Conservation (phyloP, 2,888 invertebrate species). For the Lamellibrachia satsuma region DNA sequence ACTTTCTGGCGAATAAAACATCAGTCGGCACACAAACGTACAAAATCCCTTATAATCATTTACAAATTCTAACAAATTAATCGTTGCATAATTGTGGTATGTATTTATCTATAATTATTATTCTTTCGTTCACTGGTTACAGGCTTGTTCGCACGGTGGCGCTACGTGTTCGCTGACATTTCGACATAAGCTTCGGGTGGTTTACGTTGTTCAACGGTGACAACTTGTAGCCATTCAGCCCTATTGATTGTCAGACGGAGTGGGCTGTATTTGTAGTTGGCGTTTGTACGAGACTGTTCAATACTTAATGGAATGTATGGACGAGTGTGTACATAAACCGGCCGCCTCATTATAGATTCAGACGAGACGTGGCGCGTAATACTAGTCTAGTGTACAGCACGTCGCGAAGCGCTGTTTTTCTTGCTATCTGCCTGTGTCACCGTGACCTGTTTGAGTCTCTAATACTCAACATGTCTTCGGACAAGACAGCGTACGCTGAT, state of each 20-base stretch:
- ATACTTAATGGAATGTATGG: neutral
- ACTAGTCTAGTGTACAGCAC: neutral
- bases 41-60: neutral
- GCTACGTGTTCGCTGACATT: neutral
- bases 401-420: neutral
- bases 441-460: neutral
- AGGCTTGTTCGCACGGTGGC: neutral
- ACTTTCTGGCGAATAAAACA: no score
- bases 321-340: conserved; percentile 6
- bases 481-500: neutral
- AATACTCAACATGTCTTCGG: neutral
- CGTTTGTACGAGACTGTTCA: neutral
- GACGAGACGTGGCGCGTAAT: neutral
- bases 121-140: neutral
- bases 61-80: neutral
- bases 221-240: neutral
- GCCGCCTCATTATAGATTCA: neutral
- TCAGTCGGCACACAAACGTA: neutral
- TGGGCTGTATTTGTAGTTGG: neutral
- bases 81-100: neutral
- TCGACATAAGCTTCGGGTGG: neutral
- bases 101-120: neutral
- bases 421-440: neutral
- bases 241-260: neutral
- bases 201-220: neutral